Evolutionary conservation across 2,113 vertebrate genomes (phyloP).

Genomic region (Crotalus viridis): DNA sequence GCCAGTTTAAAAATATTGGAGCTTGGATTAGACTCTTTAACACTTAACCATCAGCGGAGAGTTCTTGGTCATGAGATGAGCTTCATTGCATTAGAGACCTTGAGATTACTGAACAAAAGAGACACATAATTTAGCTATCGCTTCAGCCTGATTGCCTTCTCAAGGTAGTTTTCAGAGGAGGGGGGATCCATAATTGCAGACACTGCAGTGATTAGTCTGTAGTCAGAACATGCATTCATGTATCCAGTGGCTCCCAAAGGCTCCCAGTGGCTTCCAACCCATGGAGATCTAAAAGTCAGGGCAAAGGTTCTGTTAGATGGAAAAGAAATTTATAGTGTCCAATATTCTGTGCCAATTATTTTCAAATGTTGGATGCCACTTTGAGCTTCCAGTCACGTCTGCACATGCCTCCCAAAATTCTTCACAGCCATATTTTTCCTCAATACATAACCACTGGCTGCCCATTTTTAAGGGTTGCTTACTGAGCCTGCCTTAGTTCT

Average conservation of each 20-base stretch:
- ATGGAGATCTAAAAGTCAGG: no score
- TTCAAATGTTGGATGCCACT: no score
- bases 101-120: conserved; percentile 25
- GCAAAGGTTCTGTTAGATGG: no score
- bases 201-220: not conserved
- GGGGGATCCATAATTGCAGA: not conserved
- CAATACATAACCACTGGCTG: no score
- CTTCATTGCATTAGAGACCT: not conserved
- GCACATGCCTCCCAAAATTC: no score
- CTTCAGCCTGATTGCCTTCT: conserved; percentile 9
- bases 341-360: no score
- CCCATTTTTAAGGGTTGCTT: no score
- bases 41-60: not conserved
- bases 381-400: no score
- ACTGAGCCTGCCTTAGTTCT: no score
- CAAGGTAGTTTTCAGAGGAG: not conserved
- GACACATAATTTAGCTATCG: not conserved
- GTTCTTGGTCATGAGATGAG: conserved; percentile 11
- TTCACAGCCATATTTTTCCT: no score
- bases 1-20: not conserved
- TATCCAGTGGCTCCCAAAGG: not conserved
- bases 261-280: no score
- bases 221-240: not conserved
- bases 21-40: not conserved
- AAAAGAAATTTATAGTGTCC: no score